phyloP scores from a whole-genome alignment of 2,113 vertebrate species.

The Pleuronectes platessa region DNA sequence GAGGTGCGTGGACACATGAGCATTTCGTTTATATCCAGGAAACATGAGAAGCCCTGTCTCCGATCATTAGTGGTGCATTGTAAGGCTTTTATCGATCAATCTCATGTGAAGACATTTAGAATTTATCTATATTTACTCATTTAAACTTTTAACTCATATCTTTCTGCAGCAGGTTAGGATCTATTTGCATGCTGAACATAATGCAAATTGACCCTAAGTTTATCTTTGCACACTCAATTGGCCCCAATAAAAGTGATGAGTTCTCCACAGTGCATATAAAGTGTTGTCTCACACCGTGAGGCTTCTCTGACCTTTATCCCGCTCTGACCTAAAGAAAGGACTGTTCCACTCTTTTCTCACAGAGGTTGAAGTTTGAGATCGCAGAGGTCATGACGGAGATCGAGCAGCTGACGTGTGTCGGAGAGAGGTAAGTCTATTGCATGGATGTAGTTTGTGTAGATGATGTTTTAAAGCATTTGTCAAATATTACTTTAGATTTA shows the following conservation, averaged over 20 bases:
- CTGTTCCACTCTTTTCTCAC: slow-evolving; percentile 20
- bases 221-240: background rate
- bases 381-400: slow-evolving; percentile 99
- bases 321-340: background rate
- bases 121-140: background rate
- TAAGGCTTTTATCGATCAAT: too few relatives aligned
- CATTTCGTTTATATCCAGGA: background rate
- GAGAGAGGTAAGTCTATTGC: slow-evolving; percentile 89
- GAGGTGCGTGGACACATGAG: slow-evolving; percentile 80
- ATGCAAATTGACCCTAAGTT: slow-evolving; percentile 39
- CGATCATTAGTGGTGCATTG: too few relatives aligned
- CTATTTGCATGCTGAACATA: slow-evolving; percentile 49
- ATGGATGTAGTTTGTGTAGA: background rate
- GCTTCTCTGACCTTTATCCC: background rate
- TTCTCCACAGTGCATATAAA: background rate
- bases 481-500: too few relatives aligned
- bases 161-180: background rate
- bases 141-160: background rate
- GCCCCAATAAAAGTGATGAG: background rate
- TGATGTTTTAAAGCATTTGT: background rate
- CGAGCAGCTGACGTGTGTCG: slow-evolving; percentile 93
- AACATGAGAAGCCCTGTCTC: too few relatives aligned
- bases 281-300: background rate
- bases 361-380: slow-evolving; percentile 98
- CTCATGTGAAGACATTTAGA: background rate